A percentile compares a stretch with the other conserved stretches of the same genome.
phyloP scores from a whole-genome alignment of 2,888 invertebrate species.

The Hetaerina titia region DNA sequence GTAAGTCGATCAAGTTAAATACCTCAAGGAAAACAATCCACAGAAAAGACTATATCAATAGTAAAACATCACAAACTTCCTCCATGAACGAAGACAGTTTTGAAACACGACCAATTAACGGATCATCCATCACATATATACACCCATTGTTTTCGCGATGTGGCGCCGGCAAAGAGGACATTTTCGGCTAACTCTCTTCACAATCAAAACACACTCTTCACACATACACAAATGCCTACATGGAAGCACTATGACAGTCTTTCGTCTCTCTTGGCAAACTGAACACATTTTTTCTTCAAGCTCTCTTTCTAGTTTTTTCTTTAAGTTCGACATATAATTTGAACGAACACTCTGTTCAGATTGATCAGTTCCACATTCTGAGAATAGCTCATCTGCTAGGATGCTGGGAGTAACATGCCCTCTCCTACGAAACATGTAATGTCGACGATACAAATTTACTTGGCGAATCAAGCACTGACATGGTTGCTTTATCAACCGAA shows the following conservation, averaged over 20 bases:
- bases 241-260: constrained; percentile 54
- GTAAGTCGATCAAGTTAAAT: no score
- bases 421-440: not conserved
- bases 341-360: not conserved
- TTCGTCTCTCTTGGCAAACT: constrained; percentile 37
- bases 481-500: not conserved
- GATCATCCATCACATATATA: not conserved
- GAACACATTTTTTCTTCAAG: constrained; percentile 19
- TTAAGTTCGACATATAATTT: not conserved
- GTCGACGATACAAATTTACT: not conserved
- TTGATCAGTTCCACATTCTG: not conserved
- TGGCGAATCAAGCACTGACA: not conserved
- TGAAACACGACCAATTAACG: no score
- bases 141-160: constrained; percentile 10
- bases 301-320: constrained; percentile 12
- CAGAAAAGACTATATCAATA: no score
- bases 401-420: not conserved
- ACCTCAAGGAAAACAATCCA: no score
- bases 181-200: not conserved
- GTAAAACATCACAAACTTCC: no score
- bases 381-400: not conserved
- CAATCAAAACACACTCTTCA: constrained; percentile 9
- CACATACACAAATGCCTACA: constrained; percentile 60
- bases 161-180: constrained; percentile 50
- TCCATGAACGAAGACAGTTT: no score